Evolutionary conservation across 1,140 invertebrate genomes (phyloP).

Genomic region (Polypedilum pembai): DNA sequence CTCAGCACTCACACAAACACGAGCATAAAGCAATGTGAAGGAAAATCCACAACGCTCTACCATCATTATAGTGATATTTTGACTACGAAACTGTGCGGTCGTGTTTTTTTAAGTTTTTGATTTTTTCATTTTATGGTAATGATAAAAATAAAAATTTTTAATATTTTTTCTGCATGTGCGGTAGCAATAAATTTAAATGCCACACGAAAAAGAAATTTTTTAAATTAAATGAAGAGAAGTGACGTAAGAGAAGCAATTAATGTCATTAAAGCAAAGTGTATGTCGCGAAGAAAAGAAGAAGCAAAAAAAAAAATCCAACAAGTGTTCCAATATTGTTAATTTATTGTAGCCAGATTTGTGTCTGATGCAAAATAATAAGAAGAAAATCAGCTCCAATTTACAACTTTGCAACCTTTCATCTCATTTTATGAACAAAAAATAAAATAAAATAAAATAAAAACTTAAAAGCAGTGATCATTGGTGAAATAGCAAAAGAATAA

Average conservation of each 20-base stretch:
- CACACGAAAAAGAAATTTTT: no score
- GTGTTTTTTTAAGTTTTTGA: background rate
- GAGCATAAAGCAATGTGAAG: background rate
- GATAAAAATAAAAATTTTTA: no score
- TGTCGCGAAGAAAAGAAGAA: background rate
- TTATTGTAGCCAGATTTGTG: background rate
- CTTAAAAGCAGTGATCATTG: background rate
- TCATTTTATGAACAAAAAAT: no score
- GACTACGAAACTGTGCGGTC: slow-evolving; percentile 9
- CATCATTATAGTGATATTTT: background rate
- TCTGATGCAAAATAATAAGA: background rate
- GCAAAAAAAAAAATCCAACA: slow-evolving; percentile 3
- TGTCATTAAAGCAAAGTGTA: slow-evolving; percentile 11
- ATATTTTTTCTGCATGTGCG: no score
- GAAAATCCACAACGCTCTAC: no score
- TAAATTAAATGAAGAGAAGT: background rate
- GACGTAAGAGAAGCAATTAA: slow-evolving; percentile 6
- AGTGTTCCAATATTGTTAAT: slow-evolving; percentile 13
- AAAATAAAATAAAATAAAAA: slow-evolving; percentile 6
- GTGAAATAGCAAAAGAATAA: background rate
- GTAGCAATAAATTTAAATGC: no score
- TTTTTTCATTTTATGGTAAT: no score
- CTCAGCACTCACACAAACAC: background rate
- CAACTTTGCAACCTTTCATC: background rate
- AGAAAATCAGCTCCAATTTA: slow-evolving; percentile 9